Conservation (phyloP, 1,140 invertebrate species). For the Pentalonia nigronervosa region DNA sequence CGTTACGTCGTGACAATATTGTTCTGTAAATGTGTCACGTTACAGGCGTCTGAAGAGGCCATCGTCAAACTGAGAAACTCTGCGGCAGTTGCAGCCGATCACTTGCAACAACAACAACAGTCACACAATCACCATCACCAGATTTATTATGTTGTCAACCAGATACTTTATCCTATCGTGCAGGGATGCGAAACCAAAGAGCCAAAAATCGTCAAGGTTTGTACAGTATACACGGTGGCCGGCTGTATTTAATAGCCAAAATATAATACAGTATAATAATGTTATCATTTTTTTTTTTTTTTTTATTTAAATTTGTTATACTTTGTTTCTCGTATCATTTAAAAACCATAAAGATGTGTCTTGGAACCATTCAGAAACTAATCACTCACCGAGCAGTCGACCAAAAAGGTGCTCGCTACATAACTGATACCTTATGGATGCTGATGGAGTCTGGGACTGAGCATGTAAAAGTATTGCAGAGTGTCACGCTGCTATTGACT, state of each 20-base stretch:
- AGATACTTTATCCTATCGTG: constrained; percentile 95
- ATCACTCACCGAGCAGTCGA: constrained; percentile 85
- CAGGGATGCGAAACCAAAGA: constrained; percentile 98
- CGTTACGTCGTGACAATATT: neutral
- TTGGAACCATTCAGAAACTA: constrained; percentile 86
- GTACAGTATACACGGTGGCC: neutral
- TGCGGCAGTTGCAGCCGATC: constrained; percentile 66
- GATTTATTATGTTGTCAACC: constrained; percentile 82
- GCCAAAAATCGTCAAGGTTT: constrained; percentile 91
- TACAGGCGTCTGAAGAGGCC: constrained; percentile 92
- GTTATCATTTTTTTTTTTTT: neutral
- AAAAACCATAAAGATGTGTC: constrained; percentile 78
- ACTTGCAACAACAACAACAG: constrained; percentile 71
- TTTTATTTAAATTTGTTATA: neutral
- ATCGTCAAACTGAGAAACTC: constrained; percentile 87
- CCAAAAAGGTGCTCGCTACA: constrained; percentile 87
- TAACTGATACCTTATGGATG: constrained; percentile 92
- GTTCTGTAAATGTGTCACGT: constrained; percentile 55
- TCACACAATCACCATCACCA: constrained; percentile 66
- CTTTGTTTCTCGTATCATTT: neutral
- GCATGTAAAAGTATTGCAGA: constrained; percentile 96
- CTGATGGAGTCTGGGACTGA: constrained; percentile 92
- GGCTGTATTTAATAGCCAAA: neutral
- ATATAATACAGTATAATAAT: too few species aligned
- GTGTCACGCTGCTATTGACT: constrained; percentile 90